Conservation (phyloP, 2,888 invertebrate species). For the Polylopha cassiicola region DNA sequence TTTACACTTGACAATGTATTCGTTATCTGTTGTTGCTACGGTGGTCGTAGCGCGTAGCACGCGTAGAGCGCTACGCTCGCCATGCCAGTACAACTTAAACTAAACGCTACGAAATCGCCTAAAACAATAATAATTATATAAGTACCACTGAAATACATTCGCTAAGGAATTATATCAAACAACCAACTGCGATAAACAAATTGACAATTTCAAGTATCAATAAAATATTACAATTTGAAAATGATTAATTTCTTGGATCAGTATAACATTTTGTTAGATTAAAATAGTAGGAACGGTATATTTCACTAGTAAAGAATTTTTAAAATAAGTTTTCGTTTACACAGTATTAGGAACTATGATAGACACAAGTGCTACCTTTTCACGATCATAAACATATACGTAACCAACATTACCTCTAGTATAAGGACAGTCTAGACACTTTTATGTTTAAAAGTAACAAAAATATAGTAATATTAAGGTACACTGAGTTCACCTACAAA, state of each 20-base stretch:
- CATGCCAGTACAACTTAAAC: constrained; percentile 45
- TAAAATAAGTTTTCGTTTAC: constrained; percentile 73
- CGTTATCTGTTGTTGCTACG: constrained; percentile 76
- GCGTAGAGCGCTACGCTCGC: constrained; percentile 52
- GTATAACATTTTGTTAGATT: constrained; percentile 59
- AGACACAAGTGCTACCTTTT: constrained; percentile 71
- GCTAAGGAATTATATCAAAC: constrained; percentile 16
- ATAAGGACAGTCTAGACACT: constrained; percentile 34
- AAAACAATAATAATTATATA: constrained; percentile 14
- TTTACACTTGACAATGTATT: constrained; percentile 79
- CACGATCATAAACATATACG: constrained; percentile 65
- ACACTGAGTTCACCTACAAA: constrained; percentile 38
- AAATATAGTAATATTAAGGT: constrained; percentile 49
- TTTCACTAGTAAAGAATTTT: constrained; percentile 74
- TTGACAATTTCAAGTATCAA: constrained; percentile 34
- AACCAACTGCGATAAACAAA: constrained; percentile 17
- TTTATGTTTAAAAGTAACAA: constrained; percentile 52
- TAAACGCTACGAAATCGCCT: constrained; percentile 46
- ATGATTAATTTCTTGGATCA: constrained; percentile 20
- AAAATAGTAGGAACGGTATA: constrained; percentile 76
- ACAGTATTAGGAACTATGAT: constrained; percentile 77
- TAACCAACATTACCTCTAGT: constrained; percentile 59
- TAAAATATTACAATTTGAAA: constrained; percentile 31
- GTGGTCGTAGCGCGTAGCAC: constrained; percentile 66
- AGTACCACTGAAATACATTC: constrained; percentile 16